Base-by-base conservation (phyloP, 2,888 invertebrate species). In the Hyppa rectilinea region DNA sequence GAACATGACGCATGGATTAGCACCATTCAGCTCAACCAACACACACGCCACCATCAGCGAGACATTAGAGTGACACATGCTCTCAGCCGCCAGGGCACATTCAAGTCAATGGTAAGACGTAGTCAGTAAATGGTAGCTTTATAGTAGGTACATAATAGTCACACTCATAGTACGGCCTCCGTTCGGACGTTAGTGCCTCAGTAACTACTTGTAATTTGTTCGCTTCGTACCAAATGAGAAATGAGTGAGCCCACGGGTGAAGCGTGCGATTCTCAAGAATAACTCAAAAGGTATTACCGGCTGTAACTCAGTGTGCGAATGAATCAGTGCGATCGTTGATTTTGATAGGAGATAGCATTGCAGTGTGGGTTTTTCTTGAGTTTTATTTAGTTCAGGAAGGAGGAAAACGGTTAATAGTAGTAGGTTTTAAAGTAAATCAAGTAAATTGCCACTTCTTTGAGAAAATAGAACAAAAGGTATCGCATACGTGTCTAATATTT, bases 131-230 rank as follows among this genome's bases (percentile, higher is more conserved):
- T n/a, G n/a, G n/a, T n/a, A n/a, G n/a, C n/a, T n/a, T n/a, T n/a
- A n/a, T n/a, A n/a, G n/a, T n/a, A n/a, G n/a, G n/a, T n/a, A n/a
- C n/a, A n/a, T n/a, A n/a, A n/a, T n/a, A n/a, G n/a, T n/a, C n/a
- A n/a, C n/a, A 43, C 55, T 56, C 76, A 17, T 86, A 68, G 89
- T 89, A 88, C 63, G 79, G 76, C 60, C 71, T 7, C 82, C 84
- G 80, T 87, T 88, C 76, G 86, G 77, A 84, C 87, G 88, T 86
- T 90, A 91, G 89, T 88, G 81, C 86, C 78, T 71, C 81, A 75
- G 91, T 89, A 91, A 92, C 89, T 89, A 88, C 90, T 85, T 78
- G 91, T 89, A 90, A 92, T 92, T 91, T 92, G 92, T 92, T 89
- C 89, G 87, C 90, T 89, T 92, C 90, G 88, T 81, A 62, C 85